A percentile compares a stretch with the other conserved stretches of the same genome.
phyloP scores from a whole-genome alignment of 2,888 invertebrate genomes.

The Agrotis clavis region DNA sequence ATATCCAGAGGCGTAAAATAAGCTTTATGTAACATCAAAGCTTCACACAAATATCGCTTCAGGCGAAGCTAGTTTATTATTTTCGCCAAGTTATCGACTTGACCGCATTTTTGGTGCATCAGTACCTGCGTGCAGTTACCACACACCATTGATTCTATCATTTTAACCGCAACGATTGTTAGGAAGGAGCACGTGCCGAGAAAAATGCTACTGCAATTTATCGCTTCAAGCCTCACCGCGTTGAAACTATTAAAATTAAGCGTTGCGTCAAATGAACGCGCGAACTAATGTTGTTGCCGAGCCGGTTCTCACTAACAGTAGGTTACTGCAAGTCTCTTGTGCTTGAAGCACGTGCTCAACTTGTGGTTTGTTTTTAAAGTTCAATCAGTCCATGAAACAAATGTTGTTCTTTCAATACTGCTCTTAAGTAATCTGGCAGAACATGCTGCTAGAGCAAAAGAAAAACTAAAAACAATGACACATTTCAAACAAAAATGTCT shows the following conservation, averaged over 20 bases:
- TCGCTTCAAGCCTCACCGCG: conserved; percentile 76
- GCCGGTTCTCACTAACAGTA: conserved; percentile 51
- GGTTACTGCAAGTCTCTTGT: conserved; percentile 30
- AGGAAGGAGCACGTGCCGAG: conserved; percentile 72
- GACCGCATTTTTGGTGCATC: conserved; percentile 67
- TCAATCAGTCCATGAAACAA: conserved; percentile 4
- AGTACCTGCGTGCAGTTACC: conserved; percentile 63
- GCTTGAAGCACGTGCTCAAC: conserved; percentile 23
- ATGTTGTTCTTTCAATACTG: not conserved
- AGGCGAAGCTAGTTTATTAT: conserved; percentile 44
- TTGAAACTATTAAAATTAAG: conserved; percentile 74
- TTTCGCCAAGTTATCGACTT: conserved; percentile 64
- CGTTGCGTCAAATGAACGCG: conserved; percentile 68
- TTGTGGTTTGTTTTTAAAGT: not conserved
- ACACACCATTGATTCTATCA: conserved; percentile 74
- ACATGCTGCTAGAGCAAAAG: not conserved
- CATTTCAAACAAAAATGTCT: too few relatives aligned
- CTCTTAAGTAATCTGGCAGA: not conserved
- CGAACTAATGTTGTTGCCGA: conserved; percentile 48
- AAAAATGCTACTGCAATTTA: conserved; percentile 77
- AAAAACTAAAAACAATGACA: too few relatives aligned
- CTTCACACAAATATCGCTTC: conserved; percentile 21
- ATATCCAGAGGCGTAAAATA: conserved; percentile 20
- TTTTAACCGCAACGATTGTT: conserved; percentile 58
- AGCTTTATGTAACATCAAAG: conserved; percentile 47